Base-by-base conservation (phyloP, 2,113 vertebrate species). In the Carlito syrichta region DNA sequence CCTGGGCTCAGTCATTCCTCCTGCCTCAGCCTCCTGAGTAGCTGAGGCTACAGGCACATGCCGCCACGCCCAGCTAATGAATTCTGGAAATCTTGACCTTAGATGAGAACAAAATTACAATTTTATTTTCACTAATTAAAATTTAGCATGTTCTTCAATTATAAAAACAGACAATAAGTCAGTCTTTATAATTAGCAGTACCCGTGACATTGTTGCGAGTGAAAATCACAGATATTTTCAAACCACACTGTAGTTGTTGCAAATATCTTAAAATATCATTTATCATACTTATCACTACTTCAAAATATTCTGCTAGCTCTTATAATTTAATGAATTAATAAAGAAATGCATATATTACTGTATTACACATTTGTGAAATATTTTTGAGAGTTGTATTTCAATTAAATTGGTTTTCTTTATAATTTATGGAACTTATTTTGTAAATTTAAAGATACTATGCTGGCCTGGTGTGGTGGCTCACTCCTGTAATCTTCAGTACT, bases 161-260 rank as follows among this genome's bases (percentile, higher is more conserved):
- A 86, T 77, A 77, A 94, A 60, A 52, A 52, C n/a, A 92, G 74
- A 86, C 23, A 66, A 69, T 62, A 89, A 92, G 68, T 91, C 82
- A 43, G 73, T n/a, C 54, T 45, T 92, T n/a, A n/a, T n/a, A n/a
- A 56, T 43, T 68, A 73, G 35, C 63, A 86, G 74, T 66, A 95
- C 91, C 94, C 73, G 77, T 93, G 96, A 94, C 6, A 17, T 5
- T 63, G 22, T 52, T 92, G 60, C 85, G 89, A 69, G 43, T 78
- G 81, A 35, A 95, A 95, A 97, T 94, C 96, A 90, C 62, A 94
- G 87, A 69, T 97, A 82, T 94, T 96, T 96, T 95, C 91, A 78
- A 74, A 82, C 54, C 66, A 87, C 84, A 43, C 91, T 71, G 92
- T 7, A 86, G 62, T 62, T 50, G 45, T 94, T 92, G 45, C 40